Base-by-base conservation (phyloP, 2,113 vertebrate genomes). In the Stercorarius parasiticus region DNA sequence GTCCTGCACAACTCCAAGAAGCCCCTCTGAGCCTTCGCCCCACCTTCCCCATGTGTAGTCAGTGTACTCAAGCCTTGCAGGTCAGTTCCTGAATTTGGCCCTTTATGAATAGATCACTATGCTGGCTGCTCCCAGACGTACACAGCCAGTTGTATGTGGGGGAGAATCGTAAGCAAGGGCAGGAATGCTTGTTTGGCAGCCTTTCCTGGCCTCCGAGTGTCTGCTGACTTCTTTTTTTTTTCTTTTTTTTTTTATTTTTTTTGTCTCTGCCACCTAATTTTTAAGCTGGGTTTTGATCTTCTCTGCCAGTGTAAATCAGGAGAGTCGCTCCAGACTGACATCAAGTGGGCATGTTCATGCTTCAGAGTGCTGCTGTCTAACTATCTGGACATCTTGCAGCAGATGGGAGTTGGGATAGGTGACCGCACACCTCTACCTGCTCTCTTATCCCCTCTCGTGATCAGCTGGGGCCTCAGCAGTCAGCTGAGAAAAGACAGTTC, bases 81-180 rank as follows among this genome's bases (percentile, higher is more conserved):
- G 85, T 93, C 19, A 0, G 82, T 76, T 82, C 87, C 90, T 81
- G 90, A 83, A 83, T 96, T 96, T 97, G 95, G 96, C 95, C 96
- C 92, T 95, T 67, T 56, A 97, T 98, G 96, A 97, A 98, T 97
- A 96, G 97, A 94, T 94, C 93, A 97, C 97, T 98, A 96, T 97
- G 91, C 69, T 94, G 82, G 71, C 92, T 93, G 73, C 92, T 95
- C 92, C 79, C 77, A 94, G 91, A 93, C 6, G 58, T 86, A 96
- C 89, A 93, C 91, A 95, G 93, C 66, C 76, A 95, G 92, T 96
- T 89, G 77, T 95, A 97, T 85, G 92, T 95, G 84, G 66, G 70
- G 56, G 69, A 96, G 82, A 88, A 95, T 93, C 79, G 0, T 93
- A 95, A 95, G 95, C 92, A 92, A 96, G 83, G 69, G 70, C 40